Evolutionary conservation across 2,113 vertebrate genomes (phyloP), one percentile per base, ranked within the genome.

Genomic region (Chitala chitala): DNA sequence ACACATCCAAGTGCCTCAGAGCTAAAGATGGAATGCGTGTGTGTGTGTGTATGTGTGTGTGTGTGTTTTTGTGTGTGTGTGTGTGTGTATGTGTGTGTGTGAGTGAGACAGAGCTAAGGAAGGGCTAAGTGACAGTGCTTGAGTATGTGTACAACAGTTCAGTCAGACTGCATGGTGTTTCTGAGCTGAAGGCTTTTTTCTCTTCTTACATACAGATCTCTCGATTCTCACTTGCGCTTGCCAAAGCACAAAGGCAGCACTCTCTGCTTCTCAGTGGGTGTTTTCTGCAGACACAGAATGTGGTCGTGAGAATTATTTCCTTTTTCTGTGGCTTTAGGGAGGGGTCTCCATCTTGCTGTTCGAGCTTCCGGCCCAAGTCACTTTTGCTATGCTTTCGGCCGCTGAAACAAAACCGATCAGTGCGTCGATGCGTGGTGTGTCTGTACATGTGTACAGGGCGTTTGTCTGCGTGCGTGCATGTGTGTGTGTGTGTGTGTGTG

Each of bases 1-100:
- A 7, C 50, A 84, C 53, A 68, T 68, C 64, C 64, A 68, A 68
- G 42, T 68, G 64, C 64, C 64, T 68, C 26, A 42, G 64, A 68
- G 64, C 64, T 68, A 68, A 68, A 68, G 64, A 48, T 68, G 40
- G 64, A n/a, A 38, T 68, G 64, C 5, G 64, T 6, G 64, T 40
- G 59, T 55, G 53, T 55, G 53, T 4, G 53, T 55, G 53, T 12
- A n/a, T 55, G 53, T 55, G 53, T 55, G 53, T 12, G 51, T 54
- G 51, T 54, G 51, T 54, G 51, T 54, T 6, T 54, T 6, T 12
- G 31, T 61, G 58, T n/a, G 58, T 8, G 58, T 26, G 38, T 6
- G 38, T n/a, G 51, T n/a, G 51, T n/a, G 53, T 7, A 6, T n/a
- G 4, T 55, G 53, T 55, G 17, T n/a, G 53, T 6, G 44, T 6